Base-by-base conservation (phyloP, 2,888 invertebrate species). In the Pseudoips prasinana region DNA sequence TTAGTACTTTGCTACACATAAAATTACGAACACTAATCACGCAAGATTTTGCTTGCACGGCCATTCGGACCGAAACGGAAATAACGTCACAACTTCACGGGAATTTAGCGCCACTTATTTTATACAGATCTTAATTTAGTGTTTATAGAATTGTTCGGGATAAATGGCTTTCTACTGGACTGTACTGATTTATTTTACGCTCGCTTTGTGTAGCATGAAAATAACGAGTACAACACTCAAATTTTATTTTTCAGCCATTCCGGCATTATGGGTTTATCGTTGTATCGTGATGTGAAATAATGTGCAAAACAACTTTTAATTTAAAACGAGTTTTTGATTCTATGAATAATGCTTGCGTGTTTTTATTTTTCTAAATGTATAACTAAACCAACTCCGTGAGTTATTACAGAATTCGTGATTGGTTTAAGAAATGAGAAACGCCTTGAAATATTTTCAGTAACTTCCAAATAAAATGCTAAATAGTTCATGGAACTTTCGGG, bases 1-100 rank as follows among this genome's bases (percentile, higher is more conserved):
- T 62, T 56, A 65, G 57, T 54, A 46, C 55, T 65, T 62, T 56
- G 64, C 58, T 54, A 45, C 55, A 63, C 59, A 57, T 66, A 51
- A 61, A 61, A 65, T 62, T 60, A 58, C 54, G 52, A 45, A 45
- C 35, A 47, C 55, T 64, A 58, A 65, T 64, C 55, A 52, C 49
- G 34, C 42, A 25, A 41, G 45, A 55, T 46, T 47, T 29, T 35
- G 34, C 14, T 36, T 30, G 32, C 40, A 28, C 34, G 30, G 35
- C 22, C 28, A 43, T 39, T 17, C 29, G 7, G n/a, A 18, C 19
- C 35, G 38, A 29, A 54, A 55, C 42, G 42, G 47, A 47, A 50
- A 48, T 55, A 43, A 45, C 40, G 51, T 45, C 47, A 37, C 44
- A 42, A 40, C 20, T 31, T 27, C 30, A 7, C 8, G 26, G 32